phyloP scores from a whole-genome alignment of 2,888 invertebrate species.

The Eueremaeus valkanovi region DNA sequence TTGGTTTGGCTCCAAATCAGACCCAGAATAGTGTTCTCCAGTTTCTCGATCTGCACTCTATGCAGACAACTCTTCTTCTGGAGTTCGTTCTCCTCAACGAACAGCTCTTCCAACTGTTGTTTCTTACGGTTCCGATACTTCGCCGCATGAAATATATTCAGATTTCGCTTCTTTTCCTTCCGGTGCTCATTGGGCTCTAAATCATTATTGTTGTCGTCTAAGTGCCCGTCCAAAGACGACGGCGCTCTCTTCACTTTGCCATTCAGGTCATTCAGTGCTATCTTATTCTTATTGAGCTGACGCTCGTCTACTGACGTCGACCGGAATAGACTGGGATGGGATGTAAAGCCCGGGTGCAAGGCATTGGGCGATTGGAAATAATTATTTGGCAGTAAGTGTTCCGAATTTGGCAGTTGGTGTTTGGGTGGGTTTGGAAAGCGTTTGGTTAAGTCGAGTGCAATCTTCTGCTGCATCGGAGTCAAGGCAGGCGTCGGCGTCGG shows the following conservation, averaged over 20 bases:
- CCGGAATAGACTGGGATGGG: conserved; percentile 7
- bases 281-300: conserved; percentile 6
- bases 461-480: not conserved
- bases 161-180: conserved; percentile 14
- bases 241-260: not conserved
- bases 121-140: conserved; percentile 22
- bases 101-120: conserved; percentile 12
- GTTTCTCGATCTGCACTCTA: conserved; percentile 3
- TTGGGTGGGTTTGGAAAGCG: too few relatives aligned
- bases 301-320: conserved; percentile 7
- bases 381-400: not conserved
- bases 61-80: not conserved
- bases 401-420: not conserved
- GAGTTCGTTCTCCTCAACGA: not conserved
- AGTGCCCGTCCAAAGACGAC: conserved; percentile 3
- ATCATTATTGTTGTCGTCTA: not conserved
- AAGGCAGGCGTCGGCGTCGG: not conserved
- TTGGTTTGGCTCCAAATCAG: conserved; percentile 6
- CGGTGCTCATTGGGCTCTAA: not conserved
- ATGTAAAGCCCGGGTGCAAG: not conserved
- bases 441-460: conserved; percentile 20
- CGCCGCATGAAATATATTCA: conserved; percentile 23
- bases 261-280: not conserved
- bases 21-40: not conserved
- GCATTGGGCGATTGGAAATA: not conserved